Evolutionary conservation across 1,140 invertebrate genomes (phyloP), one percentile per base, ranked within the genome.

Genomic region (Papilio glaucus): DNA sequence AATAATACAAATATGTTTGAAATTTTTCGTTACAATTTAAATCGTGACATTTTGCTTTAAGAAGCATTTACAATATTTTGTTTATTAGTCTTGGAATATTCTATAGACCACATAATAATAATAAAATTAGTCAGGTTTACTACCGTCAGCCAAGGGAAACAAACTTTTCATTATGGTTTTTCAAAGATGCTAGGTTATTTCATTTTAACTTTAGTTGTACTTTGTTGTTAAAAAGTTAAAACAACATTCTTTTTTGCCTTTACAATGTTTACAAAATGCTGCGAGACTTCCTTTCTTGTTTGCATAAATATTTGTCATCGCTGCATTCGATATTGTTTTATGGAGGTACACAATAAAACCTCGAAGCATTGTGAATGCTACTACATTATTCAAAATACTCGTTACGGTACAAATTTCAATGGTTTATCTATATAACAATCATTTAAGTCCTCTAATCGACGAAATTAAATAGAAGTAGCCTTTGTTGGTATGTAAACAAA

Each of bases 301-400:
- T 65, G 62, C 62, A 65, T 53, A 41, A 65, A 65, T 65, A 65
- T 65, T 65, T 39, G 62, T 24, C 62, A 39, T 39, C 21, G 62
- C 62, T 65, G 62, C 62, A 65, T 39, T 65, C 33, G 18, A 65
- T 65, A 65, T 65, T 65, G 62, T 65, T 65, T 65, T 65, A 63
- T 63, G 29, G 33, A 63, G 21, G 61, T 33, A 39, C 62, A 65
- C 62, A 65, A 65, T 65, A 39, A n/a, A 65, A 65, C 39, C 62
- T 65, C 62, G 62, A 6, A 65, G 62, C 37, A 65, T 65, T 65
- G 62, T 61, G 29, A 39, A 39, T 39, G 15, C 15, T 29, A 62
- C 29, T 39, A 21, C 37, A 65, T 41, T 65, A 65, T 65, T 41
- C 15, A 65, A 65, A 65, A 65, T 65, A 39, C 18, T 41, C n/a